Conservation (phyloP, 2,113 vertebrate species). For the Melanotaenia duboulayi region DNA sequence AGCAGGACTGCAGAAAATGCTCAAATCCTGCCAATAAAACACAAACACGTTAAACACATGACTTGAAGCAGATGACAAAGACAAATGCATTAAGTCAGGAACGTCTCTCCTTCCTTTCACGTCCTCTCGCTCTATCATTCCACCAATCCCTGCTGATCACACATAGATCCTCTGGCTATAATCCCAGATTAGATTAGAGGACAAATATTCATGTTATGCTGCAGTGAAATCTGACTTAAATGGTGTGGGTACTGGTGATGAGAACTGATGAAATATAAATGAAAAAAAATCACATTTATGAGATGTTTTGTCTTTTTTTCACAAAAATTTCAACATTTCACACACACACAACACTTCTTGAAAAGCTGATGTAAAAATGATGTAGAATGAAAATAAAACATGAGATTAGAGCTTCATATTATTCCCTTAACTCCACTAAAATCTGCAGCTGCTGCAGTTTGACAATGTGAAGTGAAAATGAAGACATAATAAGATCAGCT, state of each 20-base stretch:
- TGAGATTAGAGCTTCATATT: too few relatives aligned
- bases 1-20: slow-evolving; percentile 27
- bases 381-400: too few relatives aligned
- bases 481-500: too few relatives aligned
- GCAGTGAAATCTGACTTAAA: slow-evolving; percentile 7
- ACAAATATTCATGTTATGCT: slow-evolving; percentile 39
- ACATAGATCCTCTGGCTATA: slow-evolving; percentile 47
- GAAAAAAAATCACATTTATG: too few relatives aligned
- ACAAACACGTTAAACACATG: slow-evolving; percentile 6
- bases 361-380: too few relatives aligned
- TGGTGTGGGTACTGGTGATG: slow-evolving; percentile 8
- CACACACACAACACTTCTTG: too few relatives aligned
- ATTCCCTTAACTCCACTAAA: too few relatives aligned
- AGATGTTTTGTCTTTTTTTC: too few relatives aligned
- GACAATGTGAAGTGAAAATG: too few relatives aligned
- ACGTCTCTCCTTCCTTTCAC: not conserved
- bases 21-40: slow-evolving; percentile 41
- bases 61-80: not conserved
- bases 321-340: too few relatives aligned
- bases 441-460: too few relatives aligned
- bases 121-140: not conserved
- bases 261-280: not conserved
- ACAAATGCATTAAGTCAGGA: not conserved
- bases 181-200: slow-evolving; percentile 64
- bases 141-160: slow-evolving; percentile 27